Evolutionary conservation across 2,888 invertebrate genomes (phyloP).

Genomic region (Lampropteryx suffumata): DNA sequence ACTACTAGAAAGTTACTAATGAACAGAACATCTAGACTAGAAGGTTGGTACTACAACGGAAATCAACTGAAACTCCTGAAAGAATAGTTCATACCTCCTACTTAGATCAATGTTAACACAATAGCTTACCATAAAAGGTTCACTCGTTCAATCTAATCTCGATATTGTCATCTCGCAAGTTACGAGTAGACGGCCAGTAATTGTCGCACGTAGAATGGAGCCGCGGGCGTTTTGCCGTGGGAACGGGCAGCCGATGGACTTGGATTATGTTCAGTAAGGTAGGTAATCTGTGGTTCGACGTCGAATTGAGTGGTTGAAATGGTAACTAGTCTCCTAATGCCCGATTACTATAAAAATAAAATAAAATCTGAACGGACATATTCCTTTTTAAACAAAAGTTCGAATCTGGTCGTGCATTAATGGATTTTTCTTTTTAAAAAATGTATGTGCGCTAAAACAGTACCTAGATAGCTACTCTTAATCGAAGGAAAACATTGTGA

Average conservation of each 20-base stretch:
- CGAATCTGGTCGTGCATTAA: no score
- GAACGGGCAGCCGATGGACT: slow-evolving; percentile 35
- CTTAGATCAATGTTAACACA: not conserved
- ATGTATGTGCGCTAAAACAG: no score
- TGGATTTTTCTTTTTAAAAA: no score
- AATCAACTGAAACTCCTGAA: not conserved
- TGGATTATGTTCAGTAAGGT: slow-evolving; percentile 12
- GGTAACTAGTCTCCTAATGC: slow-evolving; percentile 12
- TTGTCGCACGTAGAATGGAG: slow-evolving; percentile 41
- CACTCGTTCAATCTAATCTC: slow-evolving; percentile 34
- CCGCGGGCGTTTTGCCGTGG: slow-evolving; percentile 52
- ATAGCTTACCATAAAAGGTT: slow-evolving; percentile 9
- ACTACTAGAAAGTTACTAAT: no score
- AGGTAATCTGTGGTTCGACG: slow-evolving; percentile 15
- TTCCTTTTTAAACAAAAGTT: no score
- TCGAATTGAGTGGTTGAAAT: slow-evolving; percentile 23
- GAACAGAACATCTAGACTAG: no score
- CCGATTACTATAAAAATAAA: no score
- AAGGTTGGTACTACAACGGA: no score
- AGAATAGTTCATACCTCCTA: no score
- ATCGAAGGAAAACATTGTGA: no score
- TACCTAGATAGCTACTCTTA: no score
- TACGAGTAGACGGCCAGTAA: slow-evolving; percentile 46
- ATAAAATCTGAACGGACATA: no score
- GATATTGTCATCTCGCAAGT: slow-evolving; percentile 48